Conservation (phyloP, 1,140 invertebrate species). For the Euura saliciscinereae region DNA sequence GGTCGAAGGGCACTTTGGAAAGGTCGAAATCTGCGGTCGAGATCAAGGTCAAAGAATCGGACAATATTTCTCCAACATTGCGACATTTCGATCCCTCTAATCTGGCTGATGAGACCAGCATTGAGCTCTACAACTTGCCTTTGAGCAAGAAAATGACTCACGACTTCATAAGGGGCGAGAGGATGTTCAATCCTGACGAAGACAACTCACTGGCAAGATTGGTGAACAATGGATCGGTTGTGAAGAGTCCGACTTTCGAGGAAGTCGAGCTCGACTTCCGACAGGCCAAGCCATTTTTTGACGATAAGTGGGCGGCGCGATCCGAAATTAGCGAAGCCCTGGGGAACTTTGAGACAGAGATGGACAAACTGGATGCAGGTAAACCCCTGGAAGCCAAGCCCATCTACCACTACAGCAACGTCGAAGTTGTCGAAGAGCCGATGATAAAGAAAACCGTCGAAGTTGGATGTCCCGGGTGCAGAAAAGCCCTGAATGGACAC, state of each 20-base stretch:
- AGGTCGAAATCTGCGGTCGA: conserved; percentile 46
- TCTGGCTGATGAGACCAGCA: conserved; percentile 30
- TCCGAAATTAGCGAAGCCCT: conserved; percentile 40
- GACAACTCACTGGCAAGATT: conserved; percentile 50
- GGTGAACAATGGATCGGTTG: conserved; percentile 45
- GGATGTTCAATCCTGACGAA: conserved; percentile 45
- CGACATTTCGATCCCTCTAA: conserved; percentile 25
- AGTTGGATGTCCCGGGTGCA: conserved; percentile 47
- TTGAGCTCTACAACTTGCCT: conserved; percentile 48
- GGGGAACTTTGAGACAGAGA: conserved; percentile 36
- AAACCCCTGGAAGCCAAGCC: background rate
- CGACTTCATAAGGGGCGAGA: conserved; percentile 46
- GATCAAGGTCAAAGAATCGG: conserved; percentile 42
- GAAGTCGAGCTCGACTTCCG: conserved; percentile 47
- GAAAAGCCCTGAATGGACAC: conserved; percentile 29
- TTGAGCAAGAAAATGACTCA: conserved; percentile 44
- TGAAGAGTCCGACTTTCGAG: conserved; percentile 42
- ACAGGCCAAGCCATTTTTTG: conserved; percentile 25
- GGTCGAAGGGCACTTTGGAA: conserved; percentile 44
- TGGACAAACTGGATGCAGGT: conserved; percentile 23
- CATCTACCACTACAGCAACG: background rate
- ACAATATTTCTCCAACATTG: background rate
- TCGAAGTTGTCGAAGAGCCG: conserved; percentile 44
- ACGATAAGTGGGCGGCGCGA: conserved; percentile 15
- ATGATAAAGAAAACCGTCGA: conserved; percentile 44